Conservation (phyloP, 2,797 vertebrate genomes). For the Micrastur ruficollis region DNA sequence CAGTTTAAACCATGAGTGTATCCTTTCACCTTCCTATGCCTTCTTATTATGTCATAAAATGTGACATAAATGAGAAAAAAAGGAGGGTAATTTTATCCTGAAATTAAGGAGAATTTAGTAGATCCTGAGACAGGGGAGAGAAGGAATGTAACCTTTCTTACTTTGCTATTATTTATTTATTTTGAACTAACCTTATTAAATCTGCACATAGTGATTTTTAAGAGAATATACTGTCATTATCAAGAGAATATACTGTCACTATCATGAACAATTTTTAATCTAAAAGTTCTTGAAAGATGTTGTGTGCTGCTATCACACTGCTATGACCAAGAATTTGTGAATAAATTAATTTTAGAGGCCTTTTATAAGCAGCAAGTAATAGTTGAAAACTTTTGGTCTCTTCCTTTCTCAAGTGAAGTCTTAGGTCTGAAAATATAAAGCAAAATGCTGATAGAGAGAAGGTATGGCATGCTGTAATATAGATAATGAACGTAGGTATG, state of each 20-base stretch:
- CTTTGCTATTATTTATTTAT: neutral
- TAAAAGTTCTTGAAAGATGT: neutral
- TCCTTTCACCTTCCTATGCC: neutral
- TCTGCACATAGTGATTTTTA: neutral
- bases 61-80: neutral
- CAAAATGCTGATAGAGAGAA: neutral
- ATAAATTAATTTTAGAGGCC: neutral
- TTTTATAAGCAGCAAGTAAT: neutral
- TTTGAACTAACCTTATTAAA: neutral
- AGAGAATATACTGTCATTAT: neutral
- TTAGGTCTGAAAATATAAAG: neutral
- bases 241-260: neutral
- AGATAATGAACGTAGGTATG: neutral
- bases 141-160: neutral
- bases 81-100: neutral
- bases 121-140: neutral
- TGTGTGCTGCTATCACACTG: neutral
- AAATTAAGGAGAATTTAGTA: neutral
- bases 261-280: neutral
- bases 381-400: neutral
- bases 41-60: neutral
- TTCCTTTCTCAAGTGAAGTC: neutral
- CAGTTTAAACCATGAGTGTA: neutral
- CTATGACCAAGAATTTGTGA: neutral
- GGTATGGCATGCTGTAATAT: no score